Percentiles rank a stretch among this genome's conserved stretches.
These are phyloP conservation scores for Eupithecia exiguata DNA, from an alignment of 2,888 invertebrate species.

Conservation along the genomic window DNA sequence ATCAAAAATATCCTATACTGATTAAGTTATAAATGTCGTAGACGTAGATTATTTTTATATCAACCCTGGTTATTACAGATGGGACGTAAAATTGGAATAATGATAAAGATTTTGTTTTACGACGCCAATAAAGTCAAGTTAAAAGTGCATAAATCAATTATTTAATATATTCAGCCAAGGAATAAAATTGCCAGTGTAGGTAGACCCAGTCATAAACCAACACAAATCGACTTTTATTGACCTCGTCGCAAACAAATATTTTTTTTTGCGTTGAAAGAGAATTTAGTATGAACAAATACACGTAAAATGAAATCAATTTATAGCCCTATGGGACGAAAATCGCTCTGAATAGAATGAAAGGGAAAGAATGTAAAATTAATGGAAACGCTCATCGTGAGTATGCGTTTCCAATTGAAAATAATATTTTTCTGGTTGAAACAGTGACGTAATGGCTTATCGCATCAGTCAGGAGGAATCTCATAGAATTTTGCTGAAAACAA, in stretches of 20 bases:
- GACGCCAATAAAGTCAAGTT: neutral
- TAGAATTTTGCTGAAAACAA: conserved; percentile 38
- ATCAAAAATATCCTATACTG: neutral
- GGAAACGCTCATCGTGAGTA: conserved; percentile 61
- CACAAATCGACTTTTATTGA: conserved; percentile 43
- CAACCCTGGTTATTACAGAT: neutral
- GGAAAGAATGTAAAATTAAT: conserved; percentile 61
- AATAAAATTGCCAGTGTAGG: conserved; percentile 35
- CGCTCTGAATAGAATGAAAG: conserved; percentile 55
- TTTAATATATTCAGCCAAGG: conserved; percentile 24
- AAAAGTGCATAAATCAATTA: conserved; percentile 20
- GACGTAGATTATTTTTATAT: neutral
- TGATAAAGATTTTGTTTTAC: neutral
- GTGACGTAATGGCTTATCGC: conserved; percentile 51
- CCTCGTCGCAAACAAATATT: conserved; percentile 41
- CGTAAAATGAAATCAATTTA: conserved; percentile 67
- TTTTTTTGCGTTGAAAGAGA: conserved; percentile 37
- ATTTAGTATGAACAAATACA: conserved; percentile 45
- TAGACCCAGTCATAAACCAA: conserved; percentile 33
- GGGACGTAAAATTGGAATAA: conserved; percentile 5
- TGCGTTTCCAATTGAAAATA: conserved; percentile 55
- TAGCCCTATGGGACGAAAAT: conserved; percentile 51
- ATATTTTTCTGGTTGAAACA: conserved; percentile 58
- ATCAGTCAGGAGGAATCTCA: conserved; percentile 43
- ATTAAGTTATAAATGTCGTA: neutral